Evolutionary conservation across 37 sponge, comb jelly and placozoan genomes (phyloP), one percentile per base, ranked within the genome.

Genomic region (Agelas oroides): DNA sequence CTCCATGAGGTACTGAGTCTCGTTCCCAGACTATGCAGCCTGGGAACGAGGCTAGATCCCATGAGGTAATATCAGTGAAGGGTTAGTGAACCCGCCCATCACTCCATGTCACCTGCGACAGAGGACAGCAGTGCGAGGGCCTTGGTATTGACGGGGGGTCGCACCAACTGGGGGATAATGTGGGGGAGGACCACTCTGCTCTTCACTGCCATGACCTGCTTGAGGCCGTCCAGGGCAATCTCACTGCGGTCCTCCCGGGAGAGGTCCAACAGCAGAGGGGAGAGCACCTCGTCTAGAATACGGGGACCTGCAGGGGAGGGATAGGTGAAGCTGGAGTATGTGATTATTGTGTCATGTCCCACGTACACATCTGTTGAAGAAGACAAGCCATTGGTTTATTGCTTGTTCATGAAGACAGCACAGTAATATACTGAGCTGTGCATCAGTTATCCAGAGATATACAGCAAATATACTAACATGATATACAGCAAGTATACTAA

Each of bases 91-190:
- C 14, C 46, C 3, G 46, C 3, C 46, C 46, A 12, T 46, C 46
- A 38, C 28, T 71, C 40, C 2, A 2, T 27, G 37, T 21, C 31
- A 75, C 95, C 98, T 41, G 98, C 98, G 1, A 95, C 98, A 20
- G 98, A 97, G 38, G 95, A 92, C 32, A 97, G 89, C 27, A 93
- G 83, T 52, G 98, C 93, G 12, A 97, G 91, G 33, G 98, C 98
- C 25, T 77, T 71, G 15, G 84, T 83, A 82, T 97, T 95, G 61
- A 93, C 91, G 64, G 98, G 98, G 19, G 91, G 91, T n/a, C 80
- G 63, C 27, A 89, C 73, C 53, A 95, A 80, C 82, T 90, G 88
- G 24, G 99, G 99, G 17, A 99, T 82, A 35, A 99, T 82, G 77
- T 91, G 93, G 15, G 99, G 99, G 39, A 99, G 70, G 5, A 97